Evolutionary conservation across 1,140 invertebrate genomes (phyloP).

Genomic region (Aphelenchoides besseyi): DNA sequence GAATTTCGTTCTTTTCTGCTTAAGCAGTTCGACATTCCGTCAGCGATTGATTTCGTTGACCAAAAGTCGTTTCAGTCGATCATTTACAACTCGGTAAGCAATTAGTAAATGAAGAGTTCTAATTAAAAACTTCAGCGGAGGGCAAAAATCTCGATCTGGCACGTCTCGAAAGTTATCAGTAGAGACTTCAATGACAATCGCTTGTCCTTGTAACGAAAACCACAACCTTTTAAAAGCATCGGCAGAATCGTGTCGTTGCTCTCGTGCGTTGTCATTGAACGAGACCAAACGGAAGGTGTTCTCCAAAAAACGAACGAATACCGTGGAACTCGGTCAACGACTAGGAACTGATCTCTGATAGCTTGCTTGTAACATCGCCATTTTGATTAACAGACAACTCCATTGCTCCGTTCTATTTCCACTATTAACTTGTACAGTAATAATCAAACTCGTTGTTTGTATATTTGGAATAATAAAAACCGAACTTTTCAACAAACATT

Average conservation of each 20-base stretch:
- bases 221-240: neutral
- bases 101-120: no score
- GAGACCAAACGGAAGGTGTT: neutral
- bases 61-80: conserved; percentile 17
- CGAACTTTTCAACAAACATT: neutral
- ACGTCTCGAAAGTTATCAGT: neutral
- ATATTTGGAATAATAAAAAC: neutral
- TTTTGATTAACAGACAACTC: no score
- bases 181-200: neutral
- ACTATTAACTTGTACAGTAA: no score
- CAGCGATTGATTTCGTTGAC: conserved; percentile 19
- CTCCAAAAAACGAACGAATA: neutral
- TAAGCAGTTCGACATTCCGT: conserved; percentile 20
- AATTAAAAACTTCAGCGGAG: no score
- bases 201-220: conserved; percentile 13
- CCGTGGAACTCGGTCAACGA: neutral
- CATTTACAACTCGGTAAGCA: neutral
- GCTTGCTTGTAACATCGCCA: neutral
- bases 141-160: neutral
- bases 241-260: conserved; percentile 5
- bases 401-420: no score
- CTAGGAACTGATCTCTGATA: neutral
- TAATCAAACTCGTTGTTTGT: neutral
- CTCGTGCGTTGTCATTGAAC: neutral
- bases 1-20: conserved; percentile 30